Evolutionary conservation across 2,888 invertebrate genomes (phyloP), one percentile per base, ranked within the genome.

Genomic region (Barypeithes pellucidus): DNA sequence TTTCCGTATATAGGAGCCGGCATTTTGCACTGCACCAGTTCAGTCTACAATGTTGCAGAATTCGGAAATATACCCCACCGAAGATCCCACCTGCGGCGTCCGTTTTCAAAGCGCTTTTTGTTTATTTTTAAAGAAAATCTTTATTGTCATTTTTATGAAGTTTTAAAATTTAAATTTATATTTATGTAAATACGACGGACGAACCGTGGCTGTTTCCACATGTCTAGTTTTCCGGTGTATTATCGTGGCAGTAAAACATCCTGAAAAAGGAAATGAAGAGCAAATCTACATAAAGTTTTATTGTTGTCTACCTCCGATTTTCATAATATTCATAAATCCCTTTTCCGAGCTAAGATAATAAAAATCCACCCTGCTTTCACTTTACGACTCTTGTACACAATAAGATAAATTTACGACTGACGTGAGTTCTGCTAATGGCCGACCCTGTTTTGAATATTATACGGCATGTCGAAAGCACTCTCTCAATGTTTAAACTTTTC

Each of bases 301-400:
- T 66, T 45, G 71, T 66, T 57, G 65, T 50, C 71, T 71, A 71
- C 66, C 71, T 71, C 70, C 54, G 63, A 70, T 70, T 70, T 63
- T 70, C 70, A 70, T 70, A 70, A 63, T 65, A 60, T 66, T 71
- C 71, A 66, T 71, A 71, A 66, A 71, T 71, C 60, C 71, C 47
- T 59, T 47, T 65, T 41, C 50, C 22, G 43, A 20, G 59, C 39
- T 24, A 36, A 43, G 59, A 66, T 66, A 59, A 71, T 71, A 71
- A 71, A 71, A 66, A 70, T 63, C 70, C 70, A 4, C 18, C 54
- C 29, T 29, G 29, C 43, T 45, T 45, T 62, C 41, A 45, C 29
- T 62, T 43, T 62, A 62, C 47, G 62, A 62, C 24, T 41, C 22
- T 62, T 62, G 29, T 62, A 33, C 45, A 62, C 62, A 62, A 62